Conservation (phyloP, 2,797 vertebrate species). For the Rhinatrema bivittatum region DNA sequence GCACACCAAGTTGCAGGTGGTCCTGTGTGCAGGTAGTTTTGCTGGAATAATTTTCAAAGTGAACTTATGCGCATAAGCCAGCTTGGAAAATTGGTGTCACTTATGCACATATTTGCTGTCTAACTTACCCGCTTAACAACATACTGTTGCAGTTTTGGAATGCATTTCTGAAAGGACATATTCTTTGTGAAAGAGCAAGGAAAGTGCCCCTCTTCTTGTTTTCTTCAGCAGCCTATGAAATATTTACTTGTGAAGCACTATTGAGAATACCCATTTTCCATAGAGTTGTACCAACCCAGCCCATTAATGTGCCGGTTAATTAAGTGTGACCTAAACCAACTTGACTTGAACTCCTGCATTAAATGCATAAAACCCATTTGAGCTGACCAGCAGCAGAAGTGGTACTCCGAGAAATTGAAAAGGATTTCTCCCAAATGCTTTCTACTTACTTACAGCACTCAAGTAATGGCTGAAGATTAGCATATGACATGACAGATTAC, state of each 20-base stretch:
- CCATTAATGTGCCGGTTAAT: conserved; percentile 67
- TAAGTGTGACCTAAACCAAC: conserved; percentile 73
- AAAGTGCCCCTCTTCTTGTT: conserved; percentile 25
- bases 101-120: too few relatives aligned
- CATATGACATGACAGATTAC: conserved; percentile 99
- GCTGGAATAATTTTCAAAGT: too few relatives aligned
- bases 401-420: conserved; percentile 75
- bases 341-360: conserved; percentile 72
- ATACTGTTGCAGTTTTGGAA: too few relatives aligned
- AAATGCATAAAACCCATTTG: conserved; percentile 77
- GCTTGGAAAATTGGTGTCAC: too few relatives aligned
- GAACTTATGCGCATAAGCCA: too few relatives aligned
- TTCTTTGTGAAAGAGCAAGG: conserved; percentile 25
- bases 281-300: conserved; percentile 44
- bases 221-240: conserved; percentile 46
- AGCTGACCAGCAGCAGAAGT: conserved; percentile 74
- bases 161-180: conserved; percentile 25
- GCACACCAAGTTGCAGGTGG: too few relatives aligned
- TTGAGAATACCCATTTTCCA: conserved; percentile 55
- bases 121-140: too few relatives aligned
- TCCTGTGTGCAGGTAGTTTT: too few relatives aligned
- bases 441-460: conserved; percentile 81
- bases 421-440: conserved; percentile 79
- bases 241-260: conserved; percentile 58
- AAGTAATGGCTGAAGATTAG: conserved; percentile 94